Conservation (phyloP, 2,888 invertebrate species). For the Cyclophora punctaria region DNA sequence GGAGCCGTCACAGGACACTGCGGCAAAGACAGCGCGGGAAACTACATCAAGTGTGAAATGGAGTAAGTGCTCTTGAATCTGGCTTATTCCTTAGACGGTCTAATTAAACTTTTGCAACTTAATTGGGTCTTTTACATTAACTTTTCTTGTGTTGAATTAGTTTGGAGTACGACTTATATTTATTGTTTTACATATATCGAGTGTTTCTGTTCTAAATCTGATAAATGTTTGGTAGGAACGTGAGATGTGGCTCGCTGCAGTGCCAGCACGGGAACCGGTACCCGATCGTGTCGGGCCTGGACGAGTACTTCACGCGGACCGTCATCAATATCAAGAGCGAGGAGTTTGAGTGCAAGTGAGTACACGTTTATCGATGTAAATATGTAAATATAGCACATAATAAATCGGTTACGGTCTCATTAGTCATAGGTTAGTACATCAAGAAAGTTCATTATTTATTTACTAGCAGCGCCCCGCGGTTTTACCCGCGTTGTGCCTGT, state of each 20-base stretch:
- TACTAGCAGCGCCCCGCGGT: too few relatives aligned
- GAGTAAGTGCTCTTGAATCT: constrained; percentile 77
- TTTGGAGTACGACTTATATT: too few relatives aligned
- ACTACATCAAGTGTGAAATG: constrained; percentile 89
- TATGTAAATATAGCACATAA: too few relatives aligned
- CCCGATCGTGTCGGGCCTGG: constrained; percentile 86
- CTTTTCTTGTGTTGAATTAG: too few relatives aligned
- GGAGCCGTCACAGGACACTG: constrained; percentile 97
- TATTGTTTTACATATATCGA: too few relatives aligned
- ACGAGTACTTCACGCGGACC: constrained; percentile 89
- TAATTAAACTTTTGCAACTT: too few relatives aligned
- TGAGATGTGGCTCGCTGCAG: constrained; percentile 95
- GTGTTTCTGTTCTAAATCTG: too few relatives aligned
- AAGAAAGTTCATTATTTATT: too few relatives aligned
- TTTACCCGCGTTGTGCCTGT: too few relatives aligned
- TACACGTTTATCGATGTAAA: constrained; percentile 30
- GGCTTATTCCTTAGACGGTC: neutral
- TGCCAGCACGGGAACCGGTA: constrained; percentile 91
- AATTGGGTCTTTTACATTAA: too few relatives aligned
- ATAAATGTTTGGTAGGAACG: constrained; percentile 77
- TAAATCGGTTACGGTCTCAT: neutral
- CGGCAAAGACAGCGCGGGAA: constrained; percentile 84
- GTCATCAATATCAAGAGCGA: constrained; percentile 91
- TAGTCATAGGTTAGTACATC: neutral
- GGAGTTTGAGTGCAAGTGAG: constrained; percentile 98